Evolutionary conservation across 2,113 vertebrate species (phyloP).

Genomic region (Blennius ocellaris): DNA sequence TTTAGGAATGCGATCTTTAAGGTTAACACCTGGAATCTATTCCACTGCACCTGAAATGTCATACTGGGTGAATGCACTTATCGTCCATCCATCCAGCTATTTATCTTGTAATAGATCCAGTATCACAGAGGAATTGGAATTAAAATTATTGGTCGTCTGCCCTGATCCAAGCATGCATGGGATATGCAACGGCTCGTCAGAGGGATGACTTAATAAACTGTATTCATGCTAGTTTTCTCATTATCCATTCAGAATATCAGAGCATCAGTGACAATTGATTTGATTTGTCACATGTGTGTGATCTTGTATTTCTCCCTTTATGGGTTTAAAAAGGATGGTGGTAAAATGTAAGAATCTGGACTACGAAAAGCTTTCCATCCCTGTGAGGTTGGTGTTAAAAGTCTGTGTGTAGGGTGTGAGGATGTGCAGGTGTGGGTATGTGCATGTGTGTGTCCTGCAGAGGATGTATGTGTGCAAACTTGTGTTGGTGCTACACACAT

Average conservation of each 20-base stretch:
- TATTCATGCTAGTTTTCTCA: slow-evolving; percentile 47
- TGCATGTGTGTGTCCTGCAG: neutral
- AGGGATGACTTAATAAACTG: slow-evolving; percentile 54
- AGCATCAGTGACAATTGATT: slow-evolving; percentile 32
- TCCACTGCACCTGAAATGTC: too few species aligned
- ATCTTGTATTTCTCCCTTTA: too few species aligned
- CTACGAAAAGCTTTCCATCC: neutral
- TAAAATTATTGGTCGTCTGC: slow-evolving; percentile 48
- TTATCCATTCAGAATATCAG: slow-evolving; percentile 27
- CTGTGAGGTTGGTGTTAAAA: neutral
- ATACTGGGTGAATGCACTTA: too few species aligned
- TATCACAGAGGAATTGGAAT: slow-evolving; percentile 44
- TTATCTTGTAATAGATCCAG: neutral
- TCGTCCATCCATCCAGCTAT: neutral
- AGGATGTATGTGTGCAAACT: too few species aligned
- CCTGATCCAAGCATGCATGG: slow-evolving; percentile 46
- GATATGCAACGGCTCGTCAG: slow-evolving; percentile 53
- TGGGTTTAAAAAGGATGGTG: too few species aligned
- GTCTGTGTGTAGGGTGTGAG: neutral
- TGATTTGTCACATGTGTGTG: slow-evolving; percentile 6
- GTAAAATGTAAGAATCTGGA: too few species aligned
- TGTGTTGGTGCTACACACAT: slow-evolving; percentile 15
- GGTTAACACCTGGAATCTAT: too few species aligned
- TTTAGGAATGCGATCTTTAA: neutral
- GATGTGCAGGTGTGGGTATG: neutral